Evolutionary conservation across 2,888 invertebrate species (phyloP).

Genomic region (Epinotia bilunana): DNA sequence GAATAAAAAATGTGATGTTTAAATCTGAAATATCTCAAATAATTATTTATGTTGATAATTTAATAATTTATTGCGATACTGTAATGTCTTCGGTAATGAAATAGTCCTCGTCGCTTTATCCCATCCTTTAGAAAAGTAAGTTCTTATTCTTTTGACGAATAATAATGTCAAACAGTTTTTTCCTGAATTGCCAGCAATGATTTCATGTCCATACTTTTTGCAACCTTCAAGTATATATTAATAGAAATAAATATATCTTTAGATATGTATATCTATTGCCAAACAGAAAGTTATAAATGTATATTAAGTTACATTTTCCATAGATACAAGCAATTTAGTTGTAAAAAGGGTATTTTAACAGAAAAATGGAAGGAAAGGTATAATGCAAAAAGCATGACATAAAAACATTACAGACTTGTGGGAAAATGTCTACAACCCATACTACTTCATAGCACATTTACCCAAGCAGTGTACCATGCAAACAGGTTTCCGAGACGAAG

Average conservation of each 20-base stretch:
- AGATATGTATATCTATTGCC: neutral
- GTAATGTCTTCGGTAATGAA: neutral
- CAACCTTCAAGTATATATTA: neutral
- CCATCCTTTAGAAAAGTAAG: neutral
- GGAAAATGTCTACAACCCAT: slow-evolving; percentile 1
- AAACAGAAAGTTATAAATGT: neutral
- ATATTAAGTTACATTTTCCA: neutral
- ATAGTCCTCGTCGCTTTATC: neutral
- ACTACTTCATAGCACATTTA: slow-evolving; percentile 56
- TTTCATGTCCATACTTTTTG: neutral
- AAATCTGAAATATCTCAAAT: no score
- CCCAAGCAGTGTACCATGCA: slow-evolving; percentile 73
- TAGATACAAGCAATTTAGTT: neutral
- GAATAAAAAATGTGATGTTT: no score
- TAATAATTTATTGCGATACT: no score
- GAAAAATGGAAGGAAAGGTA: neutral
- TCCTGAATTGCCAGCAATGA: neutral
- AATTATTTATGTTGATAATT: no score
- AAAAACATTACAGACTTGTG: slow-evolving; percentile 6
- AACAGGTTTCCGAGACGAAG: slow-evolving; percentile 54
- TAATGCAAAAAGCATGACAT: slow-evolving; percentile 5
- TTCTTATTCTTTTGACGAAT: neutral
- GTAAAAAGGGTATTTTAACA: neutral
- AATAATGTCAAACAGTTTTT: neutral
- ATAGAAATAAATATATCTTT: neutral